These are phyloP conservation scores for Sisor rabdophorus DNA, from an alignment of 2,113 vertebrate genomes.

Conservation along the genomic window DNA sequence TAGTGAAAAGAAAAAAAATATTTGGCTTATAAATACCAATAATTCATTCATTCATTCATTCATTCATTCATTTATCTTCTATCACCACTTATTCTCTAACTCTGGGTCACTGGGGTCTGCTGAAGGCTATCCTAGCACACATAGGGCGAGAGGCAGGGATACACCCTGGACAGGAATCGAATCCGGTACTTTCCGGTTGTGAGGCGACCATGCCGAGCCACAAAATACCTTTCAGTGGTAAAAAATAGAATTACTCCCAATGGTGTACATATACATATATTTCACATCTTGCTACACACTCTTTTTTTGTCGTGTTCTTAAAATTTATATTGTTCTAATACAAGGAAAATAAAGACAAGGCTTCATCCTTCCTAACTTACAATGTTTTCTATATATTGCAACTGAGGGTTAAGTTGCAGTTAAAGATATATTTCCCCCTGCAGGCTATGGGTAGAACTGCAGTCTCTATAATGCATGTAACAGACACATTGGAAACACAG, in stretches of 20 bases:
- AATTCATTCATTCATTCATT: no score
- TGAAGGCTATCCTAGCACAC: no score
- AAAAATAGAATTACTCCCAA: not conserved
- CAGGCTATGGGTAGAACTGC: conserved; percentile 9
- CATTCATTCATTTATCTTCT: no score
- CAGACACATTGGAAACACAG: conserved; percentile 59
- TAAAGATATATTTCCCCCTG: conserved; percentile 13
- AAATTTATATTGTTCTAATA: not conserved
- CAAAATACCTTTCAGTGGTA: no score
- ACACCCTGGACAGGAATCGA: no score
- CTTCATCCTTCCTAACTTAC: not conserved
- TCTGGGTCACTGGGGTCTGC: no score
- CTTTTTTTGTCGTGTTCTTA: not conserved
- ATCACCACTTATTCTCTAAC: no score
- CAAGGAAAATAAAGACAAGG: not conserved
- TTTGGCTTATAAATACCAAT: no score
- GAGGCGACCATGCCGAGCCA: no score
- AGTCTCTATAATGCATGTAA: conserved; percentile 61
- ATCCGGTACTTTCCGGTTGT: no score
- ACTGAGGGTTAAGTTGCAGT: not conserved
- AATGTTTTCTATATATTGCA: not conserved
- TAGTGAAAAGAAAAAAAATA: no score
- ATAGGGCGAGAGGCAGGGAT: no score
- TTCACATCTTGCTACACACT: not conserved
- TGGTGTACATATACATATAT: not conserved